These are phyloP conservation scores for Athalia cordata DNA, from an alignment of 2,888 invertebrate genomes.

Conservation along the genomic window DNA sequence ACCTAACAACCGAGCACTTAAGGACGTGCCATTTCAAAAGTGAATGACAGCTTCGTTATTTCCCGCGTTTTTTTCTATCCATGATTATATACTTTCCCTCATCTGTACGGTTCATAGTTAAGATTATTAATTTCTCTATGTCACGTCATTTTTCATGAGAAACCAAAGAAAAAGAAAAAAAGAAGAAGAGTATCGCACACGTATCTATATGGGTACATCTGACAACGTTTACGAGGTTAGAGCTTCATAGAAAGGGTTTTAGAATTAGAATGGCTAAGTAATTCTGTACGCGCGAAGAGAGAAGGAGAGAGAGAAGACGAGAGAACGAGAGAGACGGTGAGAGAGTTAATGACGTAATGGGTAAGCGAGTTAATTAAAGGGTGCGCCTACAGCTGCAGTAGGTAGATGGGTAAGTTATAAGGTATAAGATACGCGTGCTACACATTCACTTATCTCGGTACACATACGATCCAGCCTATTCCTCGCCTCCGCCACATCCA, in stretches of 20 bases:
- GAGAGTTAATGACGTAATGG: slow-evolving; percentile 58
- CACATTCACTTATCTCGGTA: slow-evolving; percentile 41
- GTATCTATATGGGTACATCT: too few species aligned
- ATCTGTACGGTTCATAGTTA: too few species aligned
- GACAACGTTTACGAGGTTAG: too few species aligned
- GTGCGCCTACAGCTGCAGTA: slow-evolving; percentile 53
- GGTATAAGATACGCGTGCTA: slow-evolving; percentile 48
- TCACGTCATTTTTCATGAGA: background rate
- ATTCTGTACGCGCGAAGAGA: slow-evolving; percentile 53
- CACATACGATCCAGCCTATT: background rate
- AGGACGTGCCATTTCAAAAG: background rate
- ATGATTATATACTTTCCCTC: too few species aligned
- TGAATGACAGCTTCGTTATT: background rate
- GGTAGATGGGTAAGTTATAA: too few species aligned
- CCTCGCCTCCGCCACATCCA: too few species aligned
- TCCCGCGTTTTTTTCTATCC: too few species aligned
- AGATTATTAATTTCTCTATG: background rate
- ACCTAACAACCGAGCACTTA: background rate
- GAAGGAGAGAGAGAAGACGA: too few species aligned
- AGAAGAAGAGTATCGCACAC: background rate
- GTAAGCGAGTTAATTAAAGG: slow-evolving; percentile 61
- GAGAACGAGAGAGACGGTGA: too few species aligned
- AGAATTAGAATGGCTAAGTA: slow-evolving; percentile 54
- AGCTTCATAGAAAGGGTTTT: slow-evolving; percentile 6
- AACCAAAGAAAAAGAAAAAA: background rate